Evolutionary conservation across 2,113 vertebrate species (phyloP), one percentile per base, ranked within the genome.

Genomic region (Oxyura jamaicensis): DNA sequence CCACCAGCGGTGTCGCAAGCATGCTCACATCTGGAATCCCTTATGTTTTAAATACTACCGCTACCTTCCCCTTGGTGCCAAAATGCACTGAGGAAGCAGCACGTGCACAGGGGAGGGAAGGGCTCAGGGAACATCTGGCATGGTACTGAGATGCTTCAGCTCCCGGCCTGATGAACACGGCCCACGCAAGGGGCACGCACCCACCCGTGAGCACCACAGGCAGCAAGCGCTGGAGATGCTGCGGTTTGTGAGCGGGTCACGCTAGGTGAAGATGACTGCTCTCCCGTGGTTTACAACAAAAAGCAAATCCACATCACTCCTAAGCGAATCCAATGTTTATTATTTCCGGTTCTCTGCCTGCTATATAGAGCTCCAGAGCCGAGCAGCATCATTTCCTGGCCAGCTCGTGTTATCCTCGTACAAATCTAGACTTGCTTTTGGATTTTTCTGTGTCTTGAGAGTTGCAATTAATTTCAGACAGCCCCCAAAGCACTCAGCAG

Each of bases 1-100:
- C 58, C 68, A 44, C 46, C 35, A 75, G 66, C 76, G 52, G 33
- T 10, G 46, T 80, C 91, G 77, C 8, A 83, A 33, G 67, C 72
- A 42, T 10, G 76, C 48, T 88, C 66, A 36, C 92, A 95, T 92
- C 86, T 93, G 96, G 93, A 94, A 93, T 44, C 63, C 67, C 88
- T 94, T 50, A 55, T 1, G 59, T 36, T 90, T 72, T 53, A 76
- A 88, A 81, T 21, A 74, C 44, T 81, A 35, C 74, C 94, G 82
- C 92, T 95, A 59, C 90, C 17, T 79, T 44, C 81, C 63, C 69
- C 77, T 31, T 17, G 36, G 23, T 95, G 74, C 84, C 91, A 91
- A 66, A 95, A 77, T 0, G 62, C 74, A 78, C 48, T 22, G 71
- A 95, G 89, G 77, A 79, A 93, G 62, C 44, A 50, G 78, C 86